Percentiles rank a stretch among this genome's conserved stretches.
Evolutionary conservation across 2,888 invertebrate species (phyloP).

Genomic region (Cosmia trapezina): DNA sequence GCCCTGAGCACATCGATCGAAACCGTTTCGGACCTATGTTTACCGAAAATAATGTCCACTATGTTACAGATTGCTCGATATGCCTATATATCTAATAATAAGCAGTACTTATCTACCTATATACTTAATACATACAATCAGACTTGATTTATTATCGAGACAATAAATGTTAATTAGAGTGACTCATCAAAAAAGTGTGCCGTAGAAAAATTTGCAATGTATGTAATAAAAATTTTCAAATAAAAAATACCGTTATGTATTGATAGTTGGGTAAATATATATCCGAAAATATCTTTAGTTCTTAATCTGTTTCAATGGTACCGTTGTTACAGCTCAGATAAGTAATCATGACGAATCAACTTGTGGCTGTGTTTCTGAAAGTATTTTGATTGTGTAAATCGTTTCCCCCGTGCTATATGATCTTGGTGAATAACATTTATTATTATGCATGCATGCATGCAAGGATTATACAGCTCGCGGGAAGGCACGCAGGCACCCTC

Average conservation of each 20-base stretch:
- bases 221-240: conserved; percentile 33
- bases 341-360: conserved; percentile 54
- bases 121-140: conserved; percentile 25
- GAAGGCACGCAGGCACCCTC: conserved; percentile 84
- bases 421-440: conserved; percentile 79
- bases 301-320: conserved; percentile 50
- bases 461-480: conserved; percentile 80
- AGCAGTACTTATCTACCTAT: conserved; percentile 19
- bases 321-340: conserved; percentile 53
- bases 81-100: conserved; percentile 52
- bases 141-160: conserved; percentile 20
- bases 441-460: conserved; percentile 82
- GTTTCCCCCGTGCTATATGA: conserved; percentile 83
- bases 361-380: conserved; percentile 38
- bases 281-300: conserved; percentile 50
- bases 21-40: conserved; percentile 82
- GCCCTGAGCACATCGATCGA: conserved; percentile 80
- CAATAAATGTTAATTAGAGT: conserved; percentile 45
- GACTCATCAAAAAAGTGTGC: conserved; percentile 33
- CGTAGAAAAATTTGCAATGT: conserved; percentile 42
- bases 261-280: conserved; percentile 50
- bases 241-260: conserved; percentile 51
- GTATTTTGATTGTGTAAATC: conserved; percentile 59
- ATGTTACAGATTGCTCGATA: conserved; percentile 56
- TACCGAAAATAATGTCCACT: conserved; percentile 79